phyloP scores from a whole-genome alignment of 2,797 vertebrate species.

The Loriculus beryllinus region DNA sequence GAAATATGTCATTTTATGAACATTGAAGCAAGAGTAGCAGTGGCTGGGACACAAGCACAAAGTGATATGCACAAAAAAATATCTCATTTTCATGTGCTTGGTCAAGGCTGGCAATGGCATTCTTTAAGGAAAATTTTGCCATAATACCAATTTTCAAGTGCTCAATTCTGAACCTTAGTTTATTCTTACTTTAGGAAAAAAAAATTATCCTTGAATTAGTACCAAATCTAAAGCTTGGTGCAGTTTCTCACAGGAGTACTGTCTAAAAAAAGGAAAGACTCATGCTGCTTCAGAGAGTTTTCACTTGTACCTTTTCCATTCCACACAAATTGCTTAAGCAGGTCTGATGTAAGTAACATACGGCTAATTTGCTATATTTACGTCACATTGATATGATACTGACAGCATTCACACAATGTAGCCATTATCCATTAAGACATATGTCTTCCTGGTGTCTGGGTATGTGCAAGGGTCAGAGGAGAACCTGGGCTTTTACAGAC shows the following conservation, averaged over 20 bases:
- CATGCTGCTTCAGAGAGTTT: conserved; percentile 49
- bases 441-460: conserved; percentile 26
- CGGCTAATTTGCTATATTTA: conserved; percentile 56
- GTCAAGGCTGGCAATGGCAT: not conserved
- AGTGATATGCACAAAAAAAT: not conserved
- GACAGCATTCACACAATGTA: conserved; percentile 54
- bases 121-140: not conserved
- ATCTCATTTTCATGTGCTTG: not conserved
- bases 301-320: conserved; percentile 42
- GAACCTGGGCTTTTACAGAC: conserved; percentile 30
- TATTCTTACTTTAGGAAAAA: not conserved
- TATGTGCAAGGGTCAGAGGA: conserved; percentile 19
- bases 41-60: not conserved
- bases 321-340: conserved; percentile 37
- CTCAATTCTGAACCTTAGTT: not conserved
- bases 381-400: conserved; percentile 53
- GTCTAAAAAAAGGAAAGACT: conserved; percentile 3
- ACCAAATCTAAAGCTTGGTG: not conserved
- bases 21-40: not conserved
- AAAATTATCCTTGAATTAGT: not conserved
- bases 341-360: conserved; percentile 46
- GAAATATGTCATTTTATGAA: not conserved
- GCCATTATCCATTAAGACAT: conserved; percentile 55
- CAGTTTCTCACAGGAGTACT: not conserved
- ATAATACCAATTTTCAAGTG: not conserved